These are phyloP conservation scores for Empidonax traillii DNA, from an alignment of 2,113 vertebrate genomes.

Conservation along the genomic window DNA sequence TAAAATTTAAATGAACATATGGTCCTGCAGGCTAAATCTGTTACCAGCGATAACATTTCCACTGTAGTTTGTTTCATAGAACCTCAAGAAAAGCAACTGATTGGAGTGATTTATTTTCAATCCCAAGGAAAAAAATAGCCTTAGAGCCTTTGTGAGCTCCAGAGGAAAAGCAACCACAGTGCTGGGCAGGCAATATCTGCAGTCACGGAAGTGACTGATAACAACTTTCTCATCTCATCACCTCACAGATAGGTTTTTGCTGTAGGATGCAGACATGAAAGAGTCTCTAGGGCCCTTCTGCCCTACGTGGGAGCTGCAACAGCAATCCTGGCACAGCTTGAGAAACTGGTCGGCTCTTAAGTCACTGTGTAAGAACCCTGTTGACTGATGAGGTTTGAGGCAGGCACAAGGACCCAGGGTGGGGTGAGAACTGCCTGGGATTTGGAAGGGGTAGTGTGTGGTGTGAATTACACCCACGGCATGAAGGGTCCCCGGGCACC, in stretches of 20 bases:
- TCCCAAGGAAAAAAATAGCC: not conserved
- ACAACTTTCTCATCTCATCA: constrained; percentile 8
- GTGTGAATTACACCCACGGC: not conserved
- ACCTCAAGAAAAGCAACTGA: constrained; percentile 25
- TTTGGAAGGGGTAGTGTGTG: not conserved
- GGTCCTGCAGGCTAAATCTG: constrained; percentile 35
- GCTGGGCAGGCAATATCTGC: not conserved
- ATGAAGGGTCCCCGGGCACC: not conserved
- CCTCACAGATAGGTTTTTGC: not conserved
- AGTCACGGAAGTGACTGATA: not conserved
- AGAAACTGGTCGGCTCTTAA: not conserved
- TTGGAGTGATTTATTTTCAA: constrained; percentile 34
- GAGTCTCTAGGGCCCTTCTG: not conserved
- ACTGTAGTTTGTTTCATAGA: not conserved
- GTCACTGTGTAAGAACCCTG: rapidly evolving
- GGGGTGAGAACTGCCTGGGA: not conserved
- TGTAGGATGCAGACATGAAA: not conserved
- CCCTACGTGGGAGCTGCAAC: not conserved
- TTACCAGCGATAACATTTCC: constrained; percentile 30
- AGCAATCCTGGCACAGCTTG: not conserved
- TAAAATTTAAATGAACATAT: constrained; percentile 2
- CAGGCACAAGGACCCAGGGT: rapidly evolving
- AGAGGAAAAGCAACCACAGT: not conserved
- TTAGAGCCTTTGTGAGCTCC: not conserved
- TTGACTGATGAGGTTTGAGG: not conserved